Evolutionary conservation across 2,888 invertebrate genomes (phyloP).

Genomic region (Sipha maydis): DNA sequence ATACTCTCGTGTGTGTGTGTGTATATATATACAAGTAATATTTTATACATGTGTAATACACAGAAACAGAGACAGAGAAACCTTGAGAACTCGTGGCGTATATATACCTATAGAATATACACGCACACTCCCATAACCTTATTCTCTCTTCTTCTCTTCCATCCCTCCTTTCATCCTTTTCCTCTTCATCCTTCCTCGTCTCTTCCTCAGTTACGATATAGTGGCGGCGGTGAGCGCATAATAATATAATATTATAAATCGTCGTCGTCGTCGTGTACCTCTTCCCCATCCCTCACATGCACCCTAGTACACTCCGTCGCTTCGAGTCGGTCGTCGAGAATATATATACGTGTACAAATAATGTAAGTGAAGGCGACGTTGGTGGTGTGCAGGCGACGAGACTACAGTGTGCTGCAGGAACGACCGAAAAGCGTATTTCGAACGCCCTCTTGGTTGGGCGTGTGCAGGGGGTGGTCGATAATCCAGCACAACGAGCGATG

Average conservation of each 20-base stretch:
- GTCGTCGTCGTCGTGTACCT: constrained; percentile 3
- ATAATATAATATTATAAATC: constrained; percentile 48
- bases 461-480: constrained; percentile 39
- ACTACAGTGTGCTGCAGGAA: constrained; percentile 13
- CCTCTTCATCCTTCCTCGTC: neutral
- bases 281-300: neutral
- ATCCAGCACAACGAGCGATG: neutral
- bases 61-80: constrained; percentile 4
- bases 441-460: constrained; percentile 34
- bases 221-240: constrained; percentile 10
- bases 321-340: neutral
- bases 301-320: neutral
- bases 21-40: neutral
- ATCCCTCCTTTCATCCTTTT: neutral
- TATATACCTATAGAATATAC: neutral
- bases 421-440: constrained; percentile 42
- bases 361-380: neutral
- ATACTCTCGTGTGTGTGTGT: neutral
- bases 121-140: constrained; percentile 11
- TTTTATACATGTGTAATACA: neutral
- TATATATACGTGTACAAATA: neutral
- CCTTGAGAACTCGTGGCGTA: constrained; percentile 38
- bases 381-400: neutral
- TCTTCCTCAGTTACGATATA: neutral
- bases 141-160: constrained; percentile 11